Conservation (phyloP, 2,888 invertebrate species). For the Tinea semifulvella region DNA sequence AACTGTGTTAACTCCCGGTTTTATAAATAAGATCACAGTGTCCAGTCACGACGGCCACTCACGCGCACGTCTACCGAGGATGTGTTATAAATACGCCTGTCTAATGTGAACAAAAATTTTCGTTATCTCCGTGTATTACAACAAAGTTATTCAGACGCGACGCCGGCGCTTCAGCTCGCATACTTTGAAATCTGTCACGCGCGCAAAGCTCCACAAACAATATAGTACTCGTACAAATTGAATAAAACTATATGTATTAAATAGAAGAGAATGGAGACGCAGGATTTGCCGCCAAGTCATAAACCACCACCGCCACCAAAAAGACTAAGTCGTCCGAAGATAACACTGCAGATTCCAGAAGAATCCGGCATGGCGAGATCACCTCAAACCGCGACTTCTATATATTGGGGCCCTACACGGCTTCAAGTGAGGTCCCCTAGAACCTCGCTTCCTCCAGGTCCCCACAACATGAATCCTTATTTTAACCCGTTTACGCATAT, state of each 20-base stretch:
- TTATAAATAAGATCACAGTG: slow-evolving; percentile 58
- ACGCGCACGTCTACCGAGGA: slow-evolving; percentile 38
- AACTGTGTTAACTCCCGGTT: slow-evolving; percentile 36
- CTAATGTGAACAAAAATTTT: slow-evolving; percentile 24
- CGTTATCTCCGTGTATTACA: slow-evolving; percentile 23
- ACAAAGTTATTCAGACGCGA: slow-evolving; percentile 21
- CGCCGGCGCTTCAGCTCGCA: slow-evolving; percentile 18
- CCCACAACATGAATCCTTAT: slow-evolving; percentile 40
- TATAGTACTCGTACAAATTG: not conserved
- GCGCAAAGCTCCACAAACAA: not conserved
- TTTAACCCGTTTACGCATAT: slow-evolving; percentile 52
- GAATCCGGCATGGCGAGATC: slow-evolving; percentile 29
- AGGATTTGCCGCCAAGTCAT: slow-evolving; percentile 39
- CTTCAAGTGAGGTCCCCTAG: slow-evolving; percentile 39
- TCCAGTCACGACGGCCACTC: slow-evolving; percentile 37
- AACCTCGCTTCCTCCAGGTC: slow-evolving; percentile 43
- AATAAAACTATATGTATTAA: slow-evolving; percentile 1
- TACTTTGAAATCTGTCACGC: slow-evolving; percentile 9
- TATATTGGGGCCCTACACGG: slow-evolving; percentile 32
- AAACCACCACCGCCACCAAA: slow-evolving; percentile 48
- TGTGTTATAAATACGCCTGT: slow-evolving; percentile 21
- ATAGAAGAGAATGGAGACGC: slow-evolving; percentile 29
- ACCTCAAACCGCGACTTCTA: slow-evolving; percentile 30
- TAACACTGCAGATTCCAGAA: slow-evolving; percentile 58
- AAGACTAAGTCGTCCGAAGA: slow-evolving; percentile 46